phyloP scores from a whole-genome alignment of 2,888 invertebrate genomes.

The Peribatodes rhomboidaria region DNA sequence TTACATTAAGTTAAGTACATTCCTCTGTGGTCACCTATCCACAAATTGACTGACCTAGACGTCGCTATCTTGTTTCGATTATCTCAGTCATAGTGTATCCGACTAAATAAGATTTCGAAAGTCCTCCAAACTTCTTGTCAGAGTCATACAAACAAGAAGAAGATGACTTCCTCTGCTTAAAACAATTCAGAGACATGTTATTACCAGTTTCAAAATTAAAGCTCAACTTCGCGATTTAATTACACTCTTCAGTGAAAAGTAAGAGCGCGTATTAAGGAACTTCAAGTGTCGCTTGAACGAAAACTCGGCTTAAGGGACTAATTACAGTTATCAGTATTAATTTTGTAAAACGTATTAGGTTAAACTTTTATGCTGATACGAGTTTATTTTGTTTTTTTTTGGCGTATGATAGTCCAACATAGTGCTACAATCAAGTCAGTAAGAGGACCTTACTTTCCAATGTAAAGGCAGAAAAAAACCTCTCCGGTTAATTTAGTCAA shows the following conservation, averaged over 20 bases:
- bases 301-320: conserved; percentile 9
- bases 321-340: neutral
- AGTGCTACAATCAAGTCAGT: too few species aligned
- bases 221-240: conserved; percentile 30
- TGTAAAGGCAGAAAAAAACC: too few species aligned
- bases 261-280: conserved; percentile 23
- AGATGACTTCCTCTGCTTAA: conserved; percentile 19
- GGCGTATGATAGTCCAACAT: too few species aligned
- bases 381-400: too few species aligned
- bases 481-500: too few species aligned
- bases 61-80: too few species aligned
- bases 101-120: conserved; percentile 4
- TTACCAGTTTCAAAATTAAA: conserved; percentile 25
- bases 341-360: neutral
- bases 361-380: neutral
- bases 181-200: conserved; percentile 23
- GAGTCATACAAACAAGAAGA: conserved; percentile 21
- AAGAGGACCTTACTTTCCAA: too few species aligned
- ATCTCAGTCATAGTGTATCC: neutral
- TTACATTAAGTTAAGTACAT: too few species aligned
- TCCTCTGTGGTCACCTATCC: too few species aligned
- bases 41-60: too few species aligned
- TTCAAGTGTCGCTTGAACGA: conserved; percentile 25
- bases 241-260: conserved; percentile 29
- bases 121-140: conserved; percentile 14